Conservation (phyloP, 2,113 vertebrate species). For the Pica pica region DNA sequence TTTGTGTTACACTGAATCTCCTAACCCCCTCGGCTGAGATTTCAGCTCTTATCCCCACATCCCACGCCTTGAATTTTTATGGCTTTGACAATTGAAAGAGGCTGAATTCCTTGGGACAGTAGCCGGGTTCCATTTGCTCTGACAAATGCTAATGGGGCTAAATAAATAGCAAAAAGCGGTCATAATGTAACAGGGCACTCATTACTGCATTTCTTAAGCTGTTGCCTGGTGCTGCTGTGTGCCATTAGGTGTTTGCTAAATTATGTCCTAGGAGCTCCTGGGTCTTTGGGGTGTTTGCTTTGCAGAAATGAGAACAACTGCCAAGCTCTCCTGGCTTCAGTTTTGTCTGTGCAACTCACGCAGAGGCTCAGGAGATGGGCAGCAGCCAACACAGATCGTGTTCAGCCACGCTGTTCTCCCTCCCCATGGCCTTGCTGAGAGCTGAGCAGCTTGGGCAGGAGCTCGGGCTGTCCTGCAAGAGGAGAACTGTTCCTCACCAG, state of each 20-base stretch:
- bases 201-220: background rate
- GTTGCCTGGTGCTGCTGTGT: background rate
- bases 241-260: background rate
- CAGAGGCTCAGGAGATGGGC: fast-evolving
- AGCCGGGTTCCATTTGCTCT: background rate
- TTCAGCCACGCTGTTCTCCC: background rate
- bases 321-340: background rate
- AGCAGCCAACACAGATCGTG: background rate
- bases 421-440: fast-evolving
- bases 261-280: background rate
- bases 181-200: background rate
- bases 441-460: background rate
- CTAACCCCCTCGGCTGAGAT: background rate
- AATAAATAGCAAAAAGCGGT: background rate
- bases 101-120: background rate
- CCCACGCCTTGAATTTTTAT: background rate
- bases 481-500: background rate
- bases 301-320: background rate
- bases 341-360: fast-evolving
- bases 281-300: background rate
- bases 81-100: background rate
- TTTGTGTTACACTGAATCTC: background rate
- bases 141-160: background rate
- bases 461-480: background rate
- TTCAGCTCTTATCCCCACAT: background rate